These are phyloP conservation scores for Albula goreensis DNA, from an alignment of 2,113 vertebrate species.

Conservation along the genomic window DNA sequence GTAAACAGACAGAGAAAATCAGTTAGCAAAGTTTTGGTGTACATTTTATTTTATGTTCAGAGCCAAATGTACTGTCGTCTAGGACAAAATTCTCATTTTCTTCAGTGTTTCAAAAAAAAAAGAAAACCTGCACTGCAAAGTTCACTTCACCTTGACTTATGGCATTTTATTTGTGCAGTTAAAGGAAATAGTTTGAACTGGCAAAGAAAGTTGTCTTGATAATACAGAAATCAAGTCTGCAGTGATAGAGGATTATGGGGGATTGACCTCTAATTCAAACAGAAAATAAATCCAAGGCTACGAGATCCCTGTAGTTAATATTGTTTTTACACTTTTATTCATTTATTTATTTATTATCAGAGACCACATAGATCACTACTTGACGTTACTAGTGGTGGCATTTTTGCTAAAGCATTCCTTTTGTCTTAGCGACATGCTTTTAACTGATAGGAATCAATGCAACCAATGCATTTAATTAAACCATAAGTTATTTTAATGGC, in stretches of 20 bases:
- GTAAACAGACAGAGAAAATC: too few species aligned
- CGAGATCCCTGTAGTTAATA: conserved; percentile 38
- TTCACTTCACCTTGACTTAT: conserved; percentile 41
- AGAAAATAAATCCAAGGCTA: conserved; percentile 24
- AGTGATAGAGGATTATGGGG: conserved; percentile 50
- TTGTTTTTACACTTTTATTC: neutral
- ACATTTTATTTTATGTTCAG: neutral
- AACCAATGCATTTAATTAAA: conserved; percentile 56
- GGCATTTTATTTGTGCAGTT: conserved; percentile 38
- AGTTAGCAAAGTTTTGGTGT: too few species aligned
- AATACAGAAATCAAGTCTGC: conserved; percentile 38
- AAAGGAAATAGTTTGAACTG: conserved; percentile 44
- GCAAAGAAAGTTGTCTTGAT: conserved; percentile 50
- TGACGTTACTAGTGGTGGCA: conserved; percentile 19
- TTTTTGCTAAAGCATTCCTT: conserved; percentile 54
- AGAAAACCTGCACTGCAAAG: neutral
- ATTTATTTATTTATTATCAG: neutral
- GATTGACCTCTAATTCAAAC: conserved; percentile 45
- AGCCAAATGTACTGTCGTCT: neutral
- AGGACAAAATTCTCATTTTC: neutral
- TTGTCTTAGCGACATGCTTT: conserved; percentile 60
- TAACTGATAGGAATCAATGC: conserved; percentile 61
- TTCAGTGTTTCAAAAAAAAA: neutral
- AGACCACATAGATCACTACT: neutral
- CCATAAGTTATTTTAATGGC: conserved; percentile 58